Evolutionary conservation across 2,113 vertebrate genomes (phyloP).

Genomic region (Craseonycteris thonglongyai): DNA sequence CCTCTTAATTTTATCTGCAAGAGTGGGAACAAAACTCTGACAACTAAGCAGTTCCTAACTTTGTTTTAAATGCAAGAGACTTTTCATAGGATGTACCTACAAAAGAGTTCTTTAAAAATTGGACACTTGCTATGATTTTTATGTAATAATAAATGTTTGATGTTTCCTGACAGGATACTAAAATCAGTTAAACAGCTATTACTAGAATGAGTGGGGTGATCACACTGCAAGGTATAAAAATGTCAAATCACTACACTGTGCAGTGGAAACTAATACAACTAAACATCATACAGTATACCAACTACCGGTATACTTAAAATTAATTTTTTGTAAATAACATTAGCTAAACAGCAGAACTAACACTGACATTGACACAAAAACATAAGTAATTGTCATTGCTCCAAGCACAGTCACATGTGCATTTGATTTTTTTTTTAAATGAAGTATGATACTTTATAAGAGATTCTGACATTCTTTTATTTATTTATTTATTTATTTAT

Average conservation of each 20-base stretch:
- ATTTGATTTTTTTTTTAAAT: not conserved
- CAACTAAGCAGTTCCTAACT: not conserved
- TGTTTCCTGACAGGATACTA: not conserved
- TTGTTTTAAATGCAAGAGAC: not conserved
- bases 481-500: too few relatives aligned
- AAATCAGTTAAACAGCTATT: not conserved
- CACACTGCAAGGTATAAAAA: too few relatives aligned
- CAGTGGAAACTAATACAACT: too few relatives aligned
- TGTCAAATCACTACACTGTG: too few relatives aligned
- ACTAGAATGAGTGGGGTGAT: too few relatives aligned
- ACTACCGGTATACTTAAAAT: too few relatives aligned
- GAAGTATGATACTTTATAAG: too few relatives aligned
- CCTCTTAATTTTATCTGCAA: slow-evolving; percentile 21
- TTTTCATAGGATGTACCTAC: not conserved
- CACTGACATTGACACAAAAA: not conserved
- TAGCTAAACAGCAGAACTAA: not conserved
- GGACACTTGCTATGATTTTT: not conserved
- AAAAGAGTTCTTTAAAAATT: not conserved
- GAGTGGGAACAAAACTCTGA: not conserved
- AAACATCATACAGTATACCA: too few relatives aligned
- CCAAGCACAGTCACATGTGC: not conserved
- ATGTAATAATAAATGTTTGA: not conserved
- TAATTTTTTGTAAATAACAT: not conserved
- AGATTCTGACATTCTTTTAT: too few relatives aligned
- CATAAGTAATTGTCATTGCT: not conserved